These are phyloP conservation scores for Tipula lateralis DNA, from an alignment of 2,888 invertebrate genomes.

Conservation along the genomic window DNA sequence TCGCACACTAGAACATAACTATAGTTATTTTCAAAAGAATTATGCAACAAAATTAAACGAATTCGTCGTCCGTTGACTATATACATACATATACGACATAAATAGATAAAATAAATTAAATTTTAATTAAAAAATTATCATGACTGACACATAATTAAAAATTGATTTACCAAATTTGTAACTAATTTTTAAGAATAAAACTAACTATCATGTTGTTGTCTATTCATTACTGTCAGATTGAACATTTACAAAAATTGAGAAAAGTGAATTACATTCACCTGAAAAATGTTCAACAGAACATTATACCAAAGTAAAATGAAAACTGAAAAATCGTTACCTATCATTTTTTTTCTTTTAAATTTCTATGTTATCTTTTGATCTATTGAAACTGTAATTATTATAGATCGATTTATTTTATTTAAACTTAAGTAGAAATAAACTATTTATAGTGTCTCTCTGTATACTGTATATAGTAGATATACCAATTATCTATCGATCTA, in stretches of 20 bases:
- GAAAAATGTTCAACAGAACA: not conserved
- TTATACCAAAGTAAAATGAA: not conserved
- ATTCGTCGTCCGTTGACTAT: no score
- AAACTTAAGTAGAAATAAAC: not conserved
- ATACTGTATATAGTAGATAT: not conserved
- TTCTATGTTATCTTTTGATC: slow-evolving; percentile 24
- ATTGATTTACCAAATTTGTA: slow-evolving; percentile 1
- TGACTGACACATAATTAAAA: not conserved
- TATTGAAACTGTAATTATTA: slow-evolving; percentile 19
- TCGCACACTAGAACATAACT: no score
- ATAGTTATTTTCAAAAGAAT: no score
- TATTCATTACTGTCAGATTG: not conserved
- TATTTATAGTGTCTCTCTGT: not conserved
- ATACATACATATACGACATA: no score
- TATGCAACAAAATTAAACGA: no score
- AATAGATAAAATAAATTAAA: not conserved
- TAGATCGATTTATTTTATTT: slow-evolving; percentile 19
- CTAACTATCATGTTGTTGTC: not conserved
- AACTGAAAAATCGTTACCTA: not conserved
- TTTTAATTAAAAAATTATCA: not conserved
- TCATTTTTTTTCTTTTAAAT: not conserved
- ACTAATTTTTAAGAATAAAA: not conserved
- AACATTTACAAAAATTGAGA: not conserved
- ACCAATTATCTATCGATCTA: not conserved
- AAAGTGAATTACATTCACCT: slow-evolving; percentile 20